phyloP scores from a whole-genome alignment of 2,113 vertebrate species.

The Hipposideros armiger region DNA sequence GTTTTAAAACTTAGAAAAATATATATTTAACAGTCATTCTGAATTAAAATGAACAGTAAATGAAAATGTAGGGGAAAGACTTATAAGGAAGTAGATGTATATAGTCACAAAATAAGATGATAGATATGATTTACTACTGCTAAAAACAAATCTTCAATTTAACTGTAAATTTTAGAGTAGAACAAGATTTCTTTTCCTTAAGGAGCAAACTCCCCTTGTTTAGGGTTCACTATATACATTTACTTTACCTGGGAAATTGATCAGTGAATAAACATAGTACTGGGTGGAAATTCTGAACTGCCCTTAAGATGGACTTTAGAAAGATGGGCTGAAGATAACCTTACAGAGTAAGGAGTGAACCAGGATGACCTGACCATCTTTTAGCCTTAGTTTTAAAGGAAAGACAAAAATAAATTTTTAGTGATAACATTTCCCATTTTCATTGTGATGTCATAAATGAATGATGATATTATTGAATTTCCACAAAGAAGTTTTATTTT shows the following conservation, averaged over 20 bases:
- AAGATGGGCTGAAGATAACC: not conserved
- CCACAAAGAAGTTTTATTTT: not conserved
- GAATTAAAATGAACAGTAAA: constrained; percentile 49
- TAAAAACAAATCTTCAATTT: constrained; percentile 36
- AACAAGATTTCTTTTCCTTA: constrained; percentile 50
- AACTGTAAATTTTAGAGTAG: not conserved
- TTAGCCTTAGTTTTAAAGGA: constrained; percentile 58
- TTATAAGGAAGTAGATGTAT: not conserved
- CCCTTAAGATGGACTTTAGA: not conserved
- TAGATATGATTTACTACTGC: constrained; percentile 21
- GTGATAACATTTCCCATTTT: constrained; percentile 19
- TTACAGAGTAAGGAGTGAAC: not conserved
- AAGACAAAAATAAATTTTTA: constrained; percentile 23
- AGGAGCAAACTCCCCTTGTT: not conserved
- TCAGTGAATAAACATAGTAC: constrained; percentile 27
- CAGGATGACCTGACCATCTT: not conserved
- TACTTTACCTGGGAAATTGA: not conserved
- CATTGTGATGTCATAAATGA: not conserved
- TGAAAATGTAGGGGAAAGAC: constrained; percentile 58
- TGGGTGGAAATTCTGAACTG: constrained; percentile 34
- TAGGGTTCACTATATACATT: not conserved
- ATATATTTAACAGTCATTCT: constrained; percentile 50
- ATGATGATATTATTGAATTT: not conserved
- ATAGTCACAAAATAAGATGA: constrained; percentile 42
- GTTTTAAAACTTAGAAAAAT: constrained; percentile 64